Conservation (phyloP, 92 coral and sea anemone genomes). For the Porites lobata region DNA sequence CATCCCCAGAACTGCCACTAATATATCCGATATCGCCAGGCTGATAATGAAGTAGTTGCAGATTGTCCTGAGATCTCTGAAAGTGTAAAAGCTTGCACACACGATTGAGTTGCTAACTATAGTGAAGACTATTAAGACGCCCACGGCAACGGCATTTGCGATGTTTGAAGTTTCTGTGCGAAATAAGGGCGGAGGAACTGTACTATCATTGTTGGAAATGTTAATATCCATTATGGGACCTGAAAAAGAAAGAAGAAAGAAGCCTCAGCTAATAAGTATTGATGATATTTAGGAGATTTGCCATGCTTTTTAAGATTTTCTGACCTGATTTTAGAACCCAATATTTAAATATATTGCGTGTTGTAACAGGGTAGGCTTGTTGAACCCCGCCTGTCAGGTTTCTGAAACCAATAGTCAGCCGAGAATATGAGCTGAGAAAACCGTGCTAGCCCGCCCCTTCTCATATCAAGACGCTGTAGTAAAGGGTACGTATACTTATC, state of each 20-base stretch:
- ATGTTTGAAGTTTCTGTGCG: slow-evolving; percentile 67
- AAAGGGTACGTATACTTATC: too few relatives aligned
- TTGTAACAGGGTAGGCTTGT: too few relatives aligned
- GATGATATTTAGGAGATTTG: too few relatives aligned
- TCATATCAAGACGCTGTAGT: too few relatives aligned
- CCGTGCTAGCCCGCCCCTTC: too few relatives aligned
- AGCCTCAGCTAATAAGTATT: too few relatives aligned
- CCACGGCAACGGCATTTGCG: slow-evolving; percentile 81
- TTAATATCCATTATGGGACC: slow-evolving; percentile 10
- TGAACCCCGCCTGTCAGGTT: too few relatives aligned
- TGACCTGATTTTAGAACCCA: too few relatives aligned
- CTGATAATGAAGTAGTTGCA: slow-evolving; percentile 95
- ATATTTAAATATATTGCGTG: too few relatives aligned
- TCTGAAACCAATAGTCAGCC: too few relatives aligned
- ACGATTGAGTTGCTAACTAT: slow-evolving; percentile 88
- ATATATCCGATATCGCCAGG: slow-evolving; percentile 87
- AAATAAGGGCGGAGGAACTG: neutral
- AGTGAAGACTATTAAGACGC: slow-evolving; percentile 84
- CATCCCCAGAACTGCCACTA: slow-evolving; percentile 88
- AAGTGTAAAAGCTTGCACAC: slow-evolving; percentile 90
- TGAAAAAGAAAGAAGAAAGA: slow-evolving; percentile 7
- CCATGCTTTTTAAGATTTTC: too few relatives aligned
- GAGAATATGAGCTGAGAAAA: too few relatives aligned
- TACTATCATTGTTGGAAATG: slow-evolving; percentile 21
- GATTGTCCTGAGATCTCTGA: slow-evolving; percentile 92